Conservation (phyloP, 2,797 vertebrate genomes). For the Micromesistius poutassou region DNA sequence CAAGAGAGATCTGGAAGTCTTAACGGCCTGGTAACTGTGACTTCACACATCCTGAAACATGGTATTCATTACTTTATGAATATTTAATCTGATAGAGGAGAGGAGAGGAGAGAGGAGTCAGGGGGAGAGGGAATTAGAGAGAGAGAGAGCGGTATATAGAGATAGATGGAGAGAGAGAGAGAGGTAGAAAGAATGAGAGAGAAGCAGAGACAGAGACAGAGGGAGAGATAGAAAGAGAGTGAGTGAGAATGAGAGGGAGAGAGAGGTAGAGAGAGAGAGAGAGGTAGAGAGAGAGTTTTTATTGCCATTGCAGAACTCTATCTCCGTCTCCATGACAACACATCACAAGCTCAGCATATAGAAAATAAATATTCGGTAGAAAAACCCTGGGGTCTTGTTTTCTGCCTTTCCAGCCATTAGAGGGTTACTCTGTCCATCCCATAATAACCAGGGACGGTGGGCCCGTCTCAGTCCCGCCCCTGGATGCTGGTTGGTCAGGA, state of each 20-base stretch:
- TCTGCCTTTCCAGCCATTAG: not conserved
- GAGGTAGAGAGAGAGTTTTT: not conserved
- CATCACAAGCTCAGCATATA: not conserved
- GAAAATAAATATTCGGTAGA: conserved; percentile 1
- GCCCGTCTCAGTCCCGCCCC: too few relatives aligned
- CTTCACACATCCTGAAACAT: not conserved
- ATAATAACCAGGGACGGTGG: not conserved
- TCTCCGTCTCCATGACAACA: not conserved
- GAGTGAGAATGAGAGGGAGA: not conserved
- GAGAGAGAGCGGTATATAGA: not conserved
- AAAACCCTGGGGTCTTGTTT: not conserved
- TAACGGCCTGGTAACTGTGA: not conserved
- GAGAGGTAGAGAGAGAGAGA: not conserved
- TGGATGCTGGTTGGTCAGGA: not conserved
- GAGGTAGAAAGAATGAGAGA: not conserved
- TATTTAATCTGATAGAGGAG: too few relatives aligned
- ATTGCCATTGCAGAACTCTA: not conserved
- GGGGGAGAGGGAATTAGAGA: too few relatives aligned
- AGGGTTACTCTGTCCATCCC: conserved; percentile 3
- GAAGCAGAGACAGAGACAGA: not conserved
- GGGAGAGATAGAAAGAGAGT: not conserved
- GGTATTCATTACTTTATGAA: too few relatives aligned
- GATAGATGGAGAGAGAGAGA: not conserved
- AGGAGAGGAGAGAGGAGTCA: too few relatives aligned
- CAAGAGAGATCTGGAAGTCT: not conserved